Base-by-base conservation (phyloP, 2,888 invertebrate species). In the Fabriciana adippe region DNA sequence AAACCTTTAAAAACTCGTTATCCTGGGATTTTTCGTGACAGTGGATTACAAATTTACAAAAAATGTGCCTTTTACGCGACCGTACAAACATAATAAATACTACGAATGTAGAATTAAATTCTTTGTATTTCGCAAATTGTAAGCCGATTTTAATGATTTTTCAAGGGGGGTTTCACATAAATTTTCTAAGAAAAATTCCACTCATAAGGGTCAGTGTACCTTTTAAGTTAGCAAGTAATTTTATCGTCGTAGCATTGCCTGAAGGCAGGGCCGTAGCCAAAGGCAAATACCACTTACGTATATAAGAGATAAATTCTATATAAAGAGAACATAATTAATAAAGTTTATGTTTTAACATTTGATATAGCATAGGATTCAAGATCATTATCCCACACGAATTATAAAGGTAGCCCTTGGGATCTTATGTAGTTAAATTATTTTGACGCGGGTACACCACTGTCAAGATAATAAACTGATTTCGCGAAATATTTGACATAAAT, bases 21-120 rank as follows among this genome's bases (percentile, higher is more conserved):
- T 70, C 67, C 71, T 67, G 72, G 79, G 78, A 78, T 81, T 79
- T 75, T 71, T 73, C 64, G 75, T 72, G 74, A 79, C 80, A 81
- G 77, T 76, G 82, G 78, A 81, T 83, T 82, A 82, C 73, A 79
- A 77, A 81, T 81, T 79, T 76, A 80, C 79, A 78, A 80, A 79
- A 79, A 76, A 70, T 71, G 74, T 68, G 55, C 55, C 64, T 66
- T 63, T 54, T 73, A 72, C 73, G 74, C 73, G 73, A 74, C 72
- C 51, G 64, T 60, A 31, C 51, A 48, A 50, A 69, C 45, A 62
- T 63, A 70, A 66, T 72, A 45, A 55, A 51, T 61, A 18, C 35
- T 35, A 51, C 35, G 35, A 60, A 16, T 18, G 31, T 50, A 61
- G 51, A 51, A 61, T 51, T 51, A 59, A 59, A 59, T 59, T 48